A percentile compares a stretch with the other conserved stretches of the same genome.
These are phyloP conservation scores for Elephantulus edwardii DNA, from an alignment of 2,113 vertebrate species.

Conservation along the genomic window DNA sequence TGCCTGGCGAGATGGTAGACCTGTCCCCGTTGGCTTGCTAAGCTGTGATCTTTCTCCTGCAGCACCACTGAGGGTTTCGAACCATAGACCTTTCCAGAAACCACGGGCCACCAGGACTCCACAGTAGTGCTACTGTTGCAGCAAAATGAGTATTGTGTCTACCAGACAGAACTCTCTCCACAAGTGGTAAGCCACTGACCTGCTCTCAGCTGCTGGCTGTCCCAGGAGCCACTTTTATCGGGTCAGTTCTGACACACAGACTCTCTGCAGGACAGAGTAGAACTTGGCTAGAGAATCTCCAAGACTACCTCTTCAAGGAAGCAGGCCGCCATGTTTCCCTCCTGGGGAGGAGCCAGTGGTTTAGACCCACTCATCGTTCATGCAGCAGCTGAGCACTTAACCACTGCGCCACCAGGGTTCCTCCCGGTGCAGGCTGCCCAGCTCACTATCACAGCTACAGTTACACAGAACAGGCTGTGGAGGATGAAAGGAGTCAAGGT, in stretches of 20 bases:
- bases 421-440: neutral
- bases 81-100: neutral
- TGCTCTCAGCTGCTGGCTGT: neutral
- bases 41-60: neutral
- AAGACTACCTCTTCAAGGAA: neutral
- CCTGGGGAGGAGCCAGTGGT: neutral
- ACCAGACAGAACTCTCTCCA: neutral
- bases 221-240: no score
- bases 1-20: neutral
- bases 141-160: neutral
- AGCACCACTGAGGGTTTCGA: neutral
- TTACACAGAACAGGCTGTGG: neutral
- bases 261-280: neutral
- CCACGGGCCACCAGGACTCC: neutral
- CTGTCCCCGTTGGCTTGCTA: neutral
- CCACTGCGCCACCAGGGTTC: neutral
- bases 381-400: neutral
- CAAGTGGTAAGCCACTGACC: neutral
- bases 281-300: neutral
- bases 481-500: neutral
- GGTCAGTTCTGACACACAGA: no score
- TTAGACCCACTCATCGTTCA: neutral
- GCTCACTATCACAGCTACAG: neutral
- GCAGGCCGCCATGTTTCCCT: neutral
- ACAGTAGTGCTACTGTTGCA: no score